These are phyloP conservation scores for Anthopleura xanthogrammica DNA, from an alignment of 92 coral and sea anemone species.

Conservation along the genomic window DNA sequence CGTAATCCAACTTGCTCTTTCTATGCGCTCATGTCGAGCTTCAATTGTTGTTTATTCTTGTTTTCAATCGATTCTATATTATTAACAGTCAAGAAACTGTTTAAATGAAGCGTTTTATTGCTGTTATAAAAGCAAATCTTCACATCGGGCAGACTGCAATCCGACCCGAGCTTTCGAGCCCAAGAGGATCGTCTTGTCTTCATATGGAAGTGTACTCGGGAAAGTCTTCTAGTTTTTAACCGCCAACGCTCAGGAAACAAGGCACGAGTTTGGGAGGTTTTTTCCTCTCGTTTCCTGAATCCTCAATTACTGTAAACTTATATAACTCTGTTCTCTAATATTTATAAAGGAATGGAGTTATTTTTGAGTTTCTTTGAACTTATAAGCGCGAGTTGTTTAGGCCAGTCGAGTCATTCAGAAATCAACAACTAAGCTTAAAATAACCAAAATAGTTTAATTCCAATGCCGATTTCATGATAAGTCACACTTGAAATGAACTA, in stretches of 20 bases:
- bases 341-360: neutral
- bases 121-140: neutral
- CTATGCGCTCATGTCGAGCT: neutral
- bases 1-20: neutral
- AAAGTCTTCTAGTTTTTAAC: neutral
- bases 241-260: constrained; percentile 4
- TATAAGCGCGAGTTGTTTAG: neutral
- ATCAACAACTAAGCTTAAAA: neutral
- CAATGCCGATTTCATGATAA: constrained; percentile 1
- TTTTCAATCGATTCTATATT: neutral
- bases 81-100: neutral
- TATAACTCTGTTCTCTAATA: neutral
- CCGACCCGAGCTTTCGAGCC: neutral
- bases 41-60: neutral
- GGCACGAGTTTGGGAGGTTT: neutral
- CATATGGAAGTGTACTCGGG: neutral
- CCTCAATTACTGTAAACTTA: neutral
- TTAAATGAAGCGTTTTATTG: neutral
- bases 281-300: neutral
- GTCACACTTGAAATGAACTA: neutral
- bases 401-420: neutral
- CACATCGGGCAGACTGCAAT: neutral
- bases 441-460: neutral
- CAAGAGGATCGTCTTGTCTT: neutral
- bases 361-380: neutral